These are phyloP conservation scores for Caenorhabditis zanzibari DNA, from an alignment of 2,888 invertebrate species.

Conservation along the genomic window DNA sequence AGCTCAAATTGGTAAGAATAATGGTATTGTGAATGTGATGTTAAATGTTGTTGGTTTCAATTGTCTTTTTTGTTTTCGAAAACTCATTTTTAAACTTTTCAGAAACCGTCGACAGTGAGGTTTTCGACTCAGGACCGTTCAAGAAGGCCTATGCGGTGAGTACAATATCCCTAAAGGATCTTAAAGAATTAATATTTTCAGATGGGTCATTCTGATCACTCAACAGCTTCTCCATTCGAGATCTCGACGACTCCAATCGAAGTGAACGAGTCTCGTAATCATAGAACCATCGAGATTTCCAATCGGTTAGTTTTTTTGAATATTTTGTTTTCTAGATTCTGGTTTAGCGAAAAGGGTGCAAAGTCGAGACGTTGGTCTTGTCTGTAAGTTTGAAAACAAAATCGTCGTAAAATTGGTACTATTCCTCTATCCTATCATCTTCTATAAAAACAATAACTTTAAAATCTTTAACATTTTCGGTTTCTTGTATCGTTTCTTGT, in stretches of 20 bases:
- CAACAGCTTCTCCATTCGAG: conserved; percentile 94
- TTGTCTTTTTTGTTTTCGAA: neutral
- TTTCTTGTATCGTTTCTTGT: conserved; percentile 5
- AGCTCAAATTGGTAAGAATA: conserved; percentile 56
- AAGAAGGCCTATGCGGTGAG: conserved; percentile 70
- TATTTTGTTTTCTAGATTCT: neutral
- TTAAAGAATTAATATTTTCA: neutral
- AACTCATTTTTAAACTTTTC: conserved; percentile 36
- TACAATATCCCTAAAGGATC: neutral
- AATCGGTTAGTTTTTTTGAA: conserved; percentile 87
- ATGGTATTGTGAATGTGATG: conserved; percentile 17
- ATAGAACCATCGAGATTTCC: conserved; percentile 92
- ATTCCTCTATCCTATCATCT: conserved; percentile 8
- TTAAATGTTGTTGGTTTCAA: neutral
- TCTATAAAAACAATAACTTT: neutral
- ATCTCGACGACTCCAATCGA: conserved; percentile 98
- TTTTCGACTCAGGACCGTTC: conserved; percentile 80
- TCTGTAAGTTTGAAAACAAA: conserved; percentile 57
- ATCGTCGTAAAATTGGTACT: conserved; percentile 38
- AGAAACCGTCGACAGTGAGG: conserved; percentile 81
- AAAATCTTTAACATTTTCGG: neutral
- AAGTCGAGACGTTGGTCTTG: conserved; percentile 67
- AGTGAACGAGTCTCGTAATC: conserved; percentile 94
- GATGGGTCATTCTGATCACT: conserved; percentile 70
- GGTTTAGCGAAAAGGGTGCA: conserved; percentile 56